Percentiles rank a stretch among this genome's conserved stretches.
Evolutionary conservation across 2,888 invertebrate species (phyloP).

Genomic region (Leucoptera coffeella): DNA sequence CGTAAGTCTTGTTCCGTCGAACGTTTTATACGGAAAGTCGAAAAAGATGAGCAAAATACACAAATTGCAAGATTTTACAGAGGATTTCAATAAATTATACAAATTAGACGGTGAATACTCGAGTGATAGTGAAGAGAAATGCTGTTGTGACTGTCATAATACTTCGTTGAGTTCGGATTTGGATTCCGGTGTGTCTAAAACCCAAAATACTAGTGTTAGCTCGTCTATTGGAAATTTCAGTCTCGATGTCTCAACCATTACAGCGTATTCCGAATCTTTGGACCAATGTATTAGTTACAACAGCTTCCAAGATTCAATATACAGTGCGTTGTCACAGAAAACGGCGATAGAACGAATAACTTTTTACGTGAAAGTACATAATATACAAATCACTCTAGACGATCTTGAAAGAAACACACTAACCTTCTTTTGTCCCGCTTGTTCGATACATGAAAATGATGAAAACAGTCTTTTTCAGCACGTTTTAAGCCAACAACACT

Average conservation of each 20-base stretch:
- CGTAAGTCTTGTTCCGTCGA: no score
- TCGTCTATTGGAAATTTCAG: conserved; percentile 40
- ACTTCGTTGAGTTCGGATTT: no score
- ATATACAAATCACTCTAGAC: conserved; percentile 21
- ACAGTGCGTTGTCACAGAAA: conserved; percentile 22
- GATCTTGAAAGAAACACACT: conserved; percentile 17
- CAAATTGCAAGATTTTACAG: no score
- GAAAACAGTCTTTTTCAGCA: conserved; percentile 27
- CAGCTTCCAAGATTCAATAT: conserved; percentile 30
- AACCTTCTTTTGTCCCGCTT: conserved; percentile 26
- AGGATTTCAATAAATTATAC: no score
- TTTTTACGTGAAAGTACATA: conserved; percentile 39
- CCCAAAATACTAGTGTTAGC: no score
- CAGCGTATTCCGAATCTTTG: conserved; percentile 35
- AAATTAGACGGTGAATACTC: no score
- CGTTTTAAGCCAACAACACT: conserved; percentile 26
- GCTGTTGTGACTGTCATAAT: no score
- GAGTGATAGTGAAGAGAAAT: no score
- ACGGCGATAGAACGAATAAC: conserved; percentile 35
- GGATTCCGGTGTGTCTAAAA: no score
- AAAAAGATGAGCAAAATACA: no score
- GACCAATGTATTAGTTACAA: conserved; percentile 33
- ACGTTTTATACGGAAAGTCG: no score
- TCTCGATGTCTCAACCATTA: conserved; percentile 26
- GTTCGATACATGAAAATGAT: conserved; percentile 18